phyloP scores from a whole-genome alignment of 2,888 invertebrate species.

The Heliconius charithonia region DNA sequence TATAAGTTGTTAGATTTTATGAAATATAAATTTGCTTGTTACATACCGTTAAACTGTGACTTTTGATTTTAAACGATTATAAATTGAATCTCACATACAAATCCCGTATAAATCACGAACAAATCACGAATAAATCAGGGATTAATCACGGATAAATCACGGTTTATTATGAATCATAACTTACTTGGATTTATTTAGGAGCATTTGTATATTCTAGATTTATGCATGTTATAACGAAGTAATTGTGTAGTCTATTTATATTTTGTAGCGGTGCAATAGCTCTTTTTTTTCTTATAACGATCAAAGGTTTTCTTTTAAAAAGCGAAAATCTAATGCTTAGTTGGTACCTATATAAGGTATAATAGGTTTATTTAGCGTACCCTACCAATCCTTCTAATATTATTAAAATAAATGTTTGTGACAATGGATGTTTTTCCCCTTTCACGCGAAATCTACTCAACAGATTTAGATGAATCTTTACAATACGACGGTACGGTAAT shows the following conservation, averaged over 20 bases:
- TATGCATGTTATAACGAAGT: not conserved
- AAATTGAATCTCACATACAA: conserved; percentile 7
- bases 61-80: not conserved
- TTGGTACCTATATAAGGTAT: too few species aligned
- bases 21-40: not conserved
- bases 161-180: conserved; percentile 9
- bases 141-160: conserved; percentile 5
- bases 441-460: too few species aligned
- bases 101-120: not conserved
- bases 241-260: not conserved
- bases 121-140: not conserved
- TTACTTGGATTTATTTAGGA: conserved; percentile 5
- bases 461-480: too few species aligned
- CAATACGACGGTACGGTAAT: too few species aligned
- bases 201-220: not conserved
- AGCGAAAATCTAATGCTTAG: not conserved
- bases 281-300: not conserved
- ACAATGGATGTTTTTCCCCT: too few species aligned
- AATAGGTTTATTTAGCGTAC: too few species aligned
- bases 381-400: too few species aligned
- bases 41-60: not conserved
- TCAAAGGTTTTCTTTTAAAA: not conserved
- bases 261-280: not conserved
- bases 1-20: not conserved
- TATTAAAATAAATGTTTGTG: too few species aligned